These are phyloP conservation scores for Anableps anableps DNA, from an alignment of 2,797 vertebrate species.

Conservation along the genomic window DNA sequence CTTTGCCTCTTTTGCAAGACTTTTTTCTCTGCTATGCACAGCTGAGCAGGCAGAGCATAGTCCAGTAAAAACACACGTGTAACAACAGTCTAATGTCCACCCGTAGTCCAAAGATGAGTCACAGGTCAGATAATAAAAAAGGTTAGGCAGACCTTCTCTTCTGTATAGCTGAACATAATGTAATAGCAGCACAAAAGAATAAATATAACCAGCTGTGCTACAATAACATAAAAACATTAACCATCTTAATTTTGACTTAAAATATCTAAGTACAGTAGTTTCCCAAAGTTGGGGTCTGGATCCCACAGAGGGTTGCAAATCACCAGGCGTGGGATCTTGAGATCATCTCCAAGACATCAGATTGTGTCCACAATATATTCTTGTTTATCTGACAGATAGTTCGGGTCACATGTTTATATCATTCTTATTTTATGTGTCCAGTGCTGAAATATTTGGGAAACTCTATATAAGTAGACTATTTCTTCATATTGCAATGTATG, in stretches of 20 bases:
- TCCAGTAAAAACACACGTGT: constrained; percentile 54
- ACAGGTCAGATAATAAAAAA: constrained; percentile 34
- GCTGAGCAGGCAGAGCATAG: constrained; percentile 60
- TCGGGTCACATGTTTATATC: not conserved
- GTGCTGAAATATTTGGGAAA: not conserved
- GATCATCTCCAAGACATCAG: not conserved
- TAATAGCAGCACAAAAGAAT: not conserved
- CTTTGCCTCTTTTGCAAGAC: constrained; percentile 44
- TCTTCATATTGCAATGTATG: not conserved
- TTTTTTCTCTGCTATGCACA: constrained; percentile 35
- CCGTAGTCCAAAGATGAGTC: constrained; percentile 46
- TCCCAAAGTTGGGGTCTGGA: not conserved
- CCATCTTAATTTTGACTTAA: not conserved
- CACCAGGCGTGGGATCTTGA: not conserved
- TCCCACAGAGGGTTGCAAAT: not conserved
- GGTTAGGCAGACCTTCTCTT: constrained; percentile 6
- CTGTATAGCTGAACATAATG: not conserved
- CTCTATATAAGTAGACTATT: not conserved
- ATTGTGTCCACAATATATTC: not conserved
- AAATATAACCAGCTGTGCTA: not conserved
- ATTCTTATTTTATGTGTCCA: not conserved
- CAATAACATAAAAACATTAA: not conserved
- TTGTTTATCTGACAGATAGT: not conserved
- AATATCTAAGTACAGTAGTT: not conserved
- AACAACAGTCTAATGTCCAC: constrained; percentile 71